Evolutionary conservation across 2,888 invertebrate species (phyloP).

Genomic region (Atethmia centrago): DNA sequence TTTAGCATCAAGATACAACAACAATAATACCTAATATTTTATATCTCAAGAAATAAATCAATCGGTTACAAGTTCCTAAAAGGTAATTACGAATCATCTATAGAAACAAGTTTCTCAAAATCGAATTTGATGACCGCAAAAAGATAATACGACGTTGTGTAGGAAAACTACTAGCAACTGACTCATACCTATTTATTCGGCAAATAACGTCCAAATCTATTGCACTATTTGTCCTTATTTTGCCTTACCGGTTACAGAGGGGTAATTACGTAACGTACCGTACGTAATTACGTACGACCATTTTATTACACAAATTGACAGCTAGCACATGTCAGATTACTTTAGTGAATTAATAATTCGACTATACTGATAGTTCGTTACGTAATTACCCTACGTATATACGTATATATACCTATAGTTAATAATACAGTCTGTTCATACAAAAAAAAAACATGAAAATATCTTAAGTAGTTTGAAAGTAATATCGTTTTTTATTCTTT

Average conservation of each 20-base stretch:
- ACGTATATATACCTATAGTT: no score
- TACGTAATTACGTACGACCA: no score
- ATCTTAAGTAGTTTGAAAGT: no score
- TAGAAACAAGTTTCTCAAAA: conserved; percentile 5
- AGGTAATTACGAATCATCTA: background rate
- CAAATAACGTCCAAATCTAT: conserved; percentile 30
- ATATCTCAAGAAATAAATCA: background rate
- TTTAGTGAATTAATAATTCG: no score
- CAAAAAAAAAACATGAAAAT: no score
- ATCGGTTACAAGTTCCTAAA: background rate
- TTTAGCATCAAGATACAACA: background rate
- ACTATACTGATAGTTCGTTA: no score
- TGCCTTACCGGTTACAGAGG: background rate
- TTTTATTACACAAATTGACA: no score
- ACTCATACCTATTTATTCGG: conserved; percentile 37
- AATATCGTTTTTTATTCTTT: no score
- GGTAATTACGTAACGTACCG: no score
- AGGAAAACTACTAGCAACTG: conserved; percentile 43
- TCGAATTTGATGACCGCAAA: conserved; percentile 19
- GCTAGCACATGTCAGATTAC: no score
- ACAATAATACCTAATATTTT: background rate
- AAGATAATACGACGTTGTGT: conserved; percentile 27
- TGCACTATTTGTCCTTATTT: background rate
- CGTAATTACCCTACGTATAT: no score
- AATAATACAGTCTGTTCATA: no score